phyloP scores from a whole-genome alignment of 2,888 invertebrate species.

The Nephrotoma flavescens region DNA sequence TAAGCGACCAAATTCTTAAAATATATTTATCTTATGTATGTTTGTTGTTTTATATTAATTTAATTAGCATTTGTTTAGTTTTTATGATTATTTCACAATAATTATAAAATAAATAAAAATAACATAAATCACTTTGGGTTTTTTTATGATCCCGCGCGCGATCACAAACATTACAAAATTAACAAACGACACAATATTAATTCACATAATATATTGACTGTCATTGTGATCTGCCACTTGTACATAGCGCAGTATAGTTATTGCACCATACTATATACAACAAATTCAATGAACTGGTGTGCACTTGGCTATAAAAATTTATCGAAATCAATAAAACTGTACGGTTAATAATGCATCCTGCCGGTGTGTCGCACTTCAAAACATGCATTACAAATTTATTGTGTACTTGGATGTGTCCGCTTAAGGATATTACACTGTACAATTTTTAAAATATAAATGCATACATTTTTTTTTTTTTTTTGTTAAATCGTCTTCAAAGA shows the following conservation, averaged over 20 bases:
- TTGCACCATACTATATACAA: neutral
- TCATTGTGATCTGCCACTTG: neutral
- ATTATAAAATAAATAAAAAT: neutral
- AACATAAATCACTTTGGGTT: neutral
- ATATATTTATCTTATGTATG: neutral
- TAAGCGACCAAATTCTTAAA: neutral
- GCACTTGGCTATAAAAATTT: neutral
- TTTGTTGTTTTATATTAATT: neutral
- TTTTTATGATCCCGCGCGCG: neutral
- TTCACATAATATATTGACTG: neutral
- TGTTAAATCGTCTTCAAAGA: neutral
- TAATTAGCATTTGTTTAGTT: neutral
- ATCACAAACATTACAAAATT: neutral
- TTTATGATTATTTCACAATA: neutral
- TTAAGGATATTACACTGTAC: neutral
- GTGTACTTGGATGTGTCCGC: neutral
- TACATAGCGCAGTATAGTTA: neutral
- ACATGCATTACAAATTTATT: neutral
- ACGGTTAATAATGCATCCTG: neutral
- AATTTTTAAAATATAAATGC: neutral
- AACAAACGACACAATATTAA: neutral
- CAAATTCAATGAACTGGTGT: neutral
- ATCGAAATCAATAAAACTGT: neutral
- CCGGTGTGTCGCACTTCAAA: neutral
- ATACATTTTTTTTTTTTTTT: neutral